Evolutionary conservation across 35 echinoderm and acorn worm genomes (phyloP).

Genomic region (Strongylocentrotus purpuratus): DNA sequence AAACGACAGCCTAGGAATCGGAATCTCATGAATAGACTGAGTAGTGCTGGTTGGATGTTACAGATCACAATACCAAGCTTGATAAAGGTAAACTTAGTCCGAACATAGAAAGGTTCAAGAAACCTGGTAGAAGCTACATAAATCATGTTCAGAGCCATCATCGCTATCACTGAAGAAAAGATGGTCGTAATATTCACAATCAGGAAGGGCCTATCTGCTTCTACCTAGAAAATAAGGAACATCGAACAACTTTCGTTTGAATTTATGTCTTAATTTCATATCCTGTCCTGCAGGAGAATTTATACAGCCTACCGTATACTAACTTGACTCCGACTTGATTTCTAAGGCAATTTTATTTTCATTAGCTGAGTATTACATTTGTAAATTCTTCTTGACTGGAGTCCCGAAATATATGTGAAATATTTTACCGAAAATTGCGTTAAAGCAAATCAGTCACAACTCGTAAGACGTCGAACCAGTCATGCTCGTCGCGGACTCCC

Average conservation of each 20-base stretch:
- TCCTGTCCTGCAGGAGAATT: too few relatives aligned
- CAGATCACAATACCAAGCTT: slow-evolving; percentile 26
- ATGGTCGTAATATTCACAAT: neutral
- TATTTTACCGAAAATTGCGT: too few relatives aligned
- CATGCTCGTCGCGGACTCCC: too few relatives aligned
- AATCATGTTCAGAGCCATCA: slow-evolving; percentile 47
- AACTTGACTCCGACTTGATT: too few relatives aligned
- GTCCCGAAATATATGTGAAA: too few relatives aligned
- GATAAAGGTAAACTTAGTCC: slow-evolving; percentile 20
- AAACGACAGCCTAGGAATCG: neutral
- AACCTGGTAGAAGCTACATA: slow-evolving; percentile 26
- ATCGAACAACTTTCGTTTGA: neutral
- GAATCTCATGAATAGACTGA: slow-evolving; percentile 23
- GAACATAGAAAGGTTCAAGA: slow-evolving; percentile 22
- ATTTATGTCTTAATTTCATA: too few relatives aligned
- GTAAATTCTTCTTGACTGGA: too few relatives aligned
- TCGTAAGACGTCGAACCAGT: too few relatives aligned
- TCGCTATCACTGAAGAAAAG: slow-evolving; percentile 34
- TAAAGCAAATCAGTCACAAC: too few relatives aligned
- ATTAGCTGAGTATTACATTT: too few relatives aligned
- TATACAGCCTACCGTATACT: too few relatives aligned
- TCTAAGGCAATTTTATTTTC: too few relatives aligned
- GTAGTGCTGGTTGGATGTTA: slow-evolving; percentile 42
- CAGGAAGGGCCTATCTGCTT: neutral
- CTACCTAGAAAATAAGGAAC: neutral